Percentiles rank a stretch among this genome's conserved stretches.
These are phyloP conservation scores for Napeogenes sylphis DNA, from an alignment of 2,888 invertebrate species.

Conservation along the genomic window DNA sequence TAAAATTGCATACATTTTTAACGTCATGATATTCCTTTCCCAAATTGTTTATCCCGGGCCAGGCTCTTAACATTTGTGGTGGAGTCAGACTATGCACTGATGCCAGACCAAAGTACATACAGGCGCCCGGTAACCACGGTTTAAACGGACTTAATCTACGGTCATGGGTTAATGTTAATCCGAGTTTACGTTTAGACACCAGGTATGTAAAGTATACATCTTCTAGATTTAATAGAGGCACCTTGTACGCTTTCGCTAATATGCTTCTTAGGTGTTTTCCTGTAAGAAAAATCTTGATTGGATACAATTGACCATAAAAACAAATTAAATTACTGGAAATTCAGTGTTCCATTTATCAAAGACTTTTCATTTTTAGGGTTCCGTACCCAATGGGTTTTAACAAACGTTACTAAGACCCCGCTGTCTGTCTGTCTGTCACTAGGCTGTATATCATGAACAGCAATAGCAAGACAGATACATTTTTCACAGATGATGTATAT, in stretches of 20 bases:
- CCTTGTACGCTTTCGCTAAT: conserved; percentile 70
- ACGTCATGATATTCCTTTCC: conserved; percentile 26
- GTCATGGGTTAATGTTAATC: conserved; percentile 75
- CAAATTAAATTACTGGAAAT: not conserved
- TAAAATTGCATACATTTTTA: conserved; percentile 38
- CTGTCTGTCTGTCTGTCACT: no score
- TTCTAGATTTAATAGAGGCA: conserved; percentile 81
- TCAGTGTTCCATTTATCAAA: no score
- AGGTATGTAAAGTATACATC: conserved; percentile 85
- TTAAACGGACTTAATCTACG: conserved; percentile 68
- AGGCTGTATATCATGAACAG: no score
- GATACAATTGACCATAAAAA: not conserved
- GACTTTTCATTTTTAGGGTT: no score
- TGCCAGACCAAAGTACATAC: conserved; percentile 50
- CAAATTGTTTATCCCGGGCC: conserved; percentile 40
- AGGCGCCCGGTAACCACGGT: conserved; percentile 41
- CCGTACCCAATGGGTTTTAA: no score
- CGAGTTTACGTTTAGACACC: conserved; percentile 75
- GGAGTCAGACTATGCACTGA: conserved; percentile 49
- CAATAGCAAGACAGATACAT: no score
- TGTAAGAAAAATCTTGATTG: conserved; percentile 38
- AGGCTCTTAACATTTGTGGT: conserved; percentile 41
- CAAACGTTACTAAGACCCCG: no score
- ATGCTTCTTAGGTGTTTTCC: conserved; percentile 58
- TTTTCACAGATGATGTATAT: no score